These are phyloP conservation scores for Eulacestoma nigropectus DNA, from an alignment of 2,113 vertebrate species.

Conservation along the genomic window DNA sequence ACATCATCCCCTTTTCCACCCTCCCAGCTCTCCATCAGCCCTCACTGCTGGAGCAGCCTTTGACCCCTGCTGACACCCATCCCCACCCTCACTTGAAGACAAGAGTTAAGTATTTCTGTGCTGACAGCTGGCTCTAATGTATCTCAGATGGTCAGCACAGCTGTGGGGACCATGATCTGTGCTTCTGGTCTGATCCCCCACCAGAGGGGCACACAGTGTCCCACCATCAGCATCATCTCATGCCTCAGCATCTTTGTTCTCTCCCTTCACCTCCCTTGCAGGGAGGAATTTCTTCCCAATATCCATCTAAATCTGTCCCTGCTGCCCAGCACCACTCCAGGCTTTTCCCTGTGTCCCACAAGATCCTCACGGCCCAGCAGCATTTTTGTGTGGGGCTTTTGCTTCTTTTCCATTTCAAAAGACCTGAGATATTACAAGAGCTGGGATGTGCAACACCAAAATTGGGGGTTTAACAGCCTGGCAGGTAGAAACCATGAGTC, in stretches of 20 bases:
- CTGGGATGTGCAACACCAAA: background rate
- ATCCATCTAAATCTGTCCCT: background rate
- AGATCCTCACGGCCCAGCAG: background rate
- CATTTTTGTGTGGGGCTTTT: background rate
- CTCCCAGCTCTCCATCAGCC: background rate
- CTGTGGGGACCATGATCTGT: rapidly evolving
- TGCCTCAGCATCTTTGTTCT: background rate
- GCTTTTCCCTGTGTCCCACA: background rate
- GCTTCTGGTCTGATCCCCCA: background rate
- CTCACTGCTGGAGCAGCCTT: background rate
- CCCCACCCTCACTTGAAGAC: background rate
- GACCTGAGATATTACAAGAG: background rate
- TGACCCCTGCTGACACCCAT: background rate
- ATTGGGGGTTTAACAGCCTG: background rate
- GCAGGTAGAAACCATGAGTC: background rate
- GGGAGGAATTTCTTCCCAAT: background rate
- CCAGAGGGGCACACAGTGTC: background rate
- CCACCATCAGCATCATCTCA: background rate
- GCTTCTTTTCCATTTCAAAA: background rate
- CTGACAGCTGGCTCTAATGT: background rate
- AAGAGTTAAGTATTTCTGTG: background rate
- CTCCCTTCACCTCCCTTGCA: background rate
- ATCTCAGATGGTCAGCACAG: background rate
- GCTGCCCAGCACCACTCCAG: background rate
- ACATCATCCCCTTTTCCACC: background rate